A percentile compares a stretch with the other conserved stretches of the same genome.
phyloP scores from a whole-genome alignment of 2,113 vertebrate species.

The Melanostigma gelatinosum region DNA sequence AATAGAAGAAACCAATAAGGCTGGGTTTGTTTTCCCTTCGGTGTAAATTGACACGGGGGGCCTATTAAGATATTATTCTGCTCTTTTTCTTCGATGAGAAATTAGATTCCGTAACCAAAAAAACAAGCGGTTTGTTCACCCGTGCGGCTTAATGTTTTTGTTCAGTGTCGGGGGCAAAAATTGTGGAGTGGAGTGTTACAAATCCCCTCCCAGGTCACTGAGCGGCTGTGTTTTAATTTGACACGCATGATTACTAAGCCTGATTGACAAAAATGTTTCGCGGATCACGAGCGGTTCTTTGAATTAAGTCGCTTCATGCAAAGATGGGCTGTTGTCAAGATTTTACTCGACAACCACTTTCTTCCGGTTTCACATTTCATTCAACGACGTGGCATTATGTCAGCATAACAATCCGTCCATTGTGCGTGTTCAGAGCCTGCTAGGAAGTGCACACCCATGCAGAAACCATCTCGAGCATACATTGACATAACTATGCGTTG shows the following conservation, averaged over 20 bases:
- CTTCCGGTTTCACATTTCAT: constrained; percentile 6
- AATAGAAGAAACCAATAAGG: constrained; percentile 33
- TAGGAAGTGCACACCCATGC: background rate
- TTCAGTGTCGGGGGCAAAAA: constrained; percentile 34
- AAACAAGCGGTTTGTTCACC: constrained; percentile 19
- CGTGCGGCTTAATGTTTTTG: constrained; percentile 40
- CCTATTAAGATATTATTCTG: constrained; percentile 42
- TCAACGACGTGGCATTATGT: constrained; percentile 11
- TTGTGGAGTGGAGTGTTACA: constrained; percentile 47
- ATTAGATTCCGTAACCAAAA: constrained; percentile 40
- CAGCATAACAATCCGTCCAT: background rate
- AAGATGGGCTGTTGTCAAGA: constrained; percentile 22
- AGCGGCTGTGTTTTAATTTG: constrained; percentile 67
- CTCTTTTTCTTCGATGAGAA: constrained; percentile 38
- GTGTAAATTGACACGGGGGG: constrained; percentile 18
- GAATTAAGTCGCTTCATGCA: constrained; percentile 43
- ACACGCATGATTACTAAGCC: constrained; percentile 63
- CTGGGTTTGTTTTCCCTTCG: constrained; percentile 33
- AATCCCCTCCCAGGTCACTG: constrained; percentile 49
- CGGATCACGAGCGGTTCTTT: constrained; percentile 28
- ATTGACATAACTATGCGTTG: constrained; percentile 1
- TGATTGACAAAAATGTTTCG: constrained; percentile 64
- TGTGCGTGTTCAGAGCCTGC: constrained; percentile 1
- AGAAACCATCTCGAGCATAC: background rate
- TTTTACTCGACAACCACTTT: constrained; percentile 19